Base-by-base conservation (phyloP, 1,140 invertebrate genomes). In the Coptotermes formosanus region DNA sequence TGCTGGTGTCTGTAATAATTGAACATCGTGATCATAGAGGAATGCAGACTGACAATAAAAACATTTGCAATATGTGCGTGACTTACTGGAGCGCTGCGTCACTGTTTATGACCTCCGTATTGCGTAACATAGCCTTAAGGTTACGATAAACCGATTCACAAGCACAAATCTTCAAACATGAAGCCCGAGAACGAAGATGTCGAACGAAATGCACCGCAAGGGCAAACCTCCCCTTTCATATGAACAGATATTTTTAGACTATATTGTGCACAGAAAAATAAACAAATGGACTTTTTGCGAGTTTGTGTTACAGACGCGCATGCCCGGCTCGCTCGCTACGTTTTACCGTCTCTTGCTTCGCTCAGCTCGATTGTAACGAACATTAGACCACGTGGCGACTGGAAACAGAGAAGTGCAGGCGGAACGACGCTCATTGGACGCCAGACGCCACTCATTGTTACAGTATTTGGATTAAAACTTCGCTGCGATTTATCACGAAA, bases 321-420 rank as follows among this genome's bases (percentile, higher is more conserved):
- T 75, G 64, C 64, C n/a, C 64, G 14, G 25, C 2, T 75, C 6
- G 1, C n/a, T 75, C 25, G 9, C 55, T 59, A 38, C 38, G 38
- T 38, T 0, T 75, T 9, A 0, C 64, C n/a, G 25, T 75, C 25
- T 75, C 64, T 25, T 30, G 25, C 64, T 14, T 11, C 8, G 59
- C 64, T 30, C 64, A 19, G 52, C 52, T 55, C 52, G 14, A 55
- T 55, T 21, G 52, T 55, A 55, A 55, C 16, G 1, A 16, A 21
- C 52, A 55, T 55, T 55, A 75, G 64, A 75, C 64, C 64, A 75
- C 64, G 64, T 75, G 64, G 64, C 25, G 64, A 75, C 25, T 75
- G 6, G 64, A n/a, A 75, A 30, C 64, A 6, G 64, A 25, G 25
- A 75, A 14, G 64, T 75, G 0, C n/a, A 30, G 25, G 64, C 25